Evolutionary conservation across 1,140 invertebrate genomes (phyloP), one percentile per base, ranked within the genome.

Genomic region (Matsumurasca onukii): DNA sequence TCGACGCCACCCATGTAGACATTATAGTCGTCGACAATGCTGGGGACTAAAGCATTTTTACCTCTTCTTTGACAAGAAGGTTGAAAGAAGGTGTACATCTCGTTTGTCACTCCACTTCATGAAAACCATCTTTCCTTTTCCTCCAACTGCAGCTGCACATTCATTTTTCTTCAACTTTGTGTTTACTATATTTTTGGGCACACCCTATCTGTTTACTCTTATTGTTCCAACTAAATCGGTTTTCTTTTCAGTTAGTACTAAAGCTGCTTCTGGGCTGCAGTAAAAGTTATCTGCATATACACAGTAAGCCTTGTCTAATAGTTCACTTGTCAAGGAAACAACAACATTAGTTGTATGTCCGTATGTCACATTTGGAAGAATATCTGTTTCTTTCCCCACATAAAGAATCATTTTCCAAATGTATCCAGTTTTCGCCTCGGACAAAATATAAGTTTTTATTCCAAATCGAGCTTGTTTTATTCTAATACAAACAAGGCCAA

Each of bases 271-370:
- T 25, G 57, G 57, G 20, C 57, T 61, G 22, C 57, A 61, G 22
- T 61, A 61, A 61, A 61, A 61, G 30, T 61, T 61, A 9, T 61
- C 27, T 24, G 57, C 57, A 61, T 61, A 61, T 12, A 61, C 22
- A 24, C 30, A 29, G 27, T 61, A 61, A 3, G 22, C 49, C 22
- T 52, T 52, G 20, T 52, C 49, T 3, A n/a, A n/a, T 24, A 52
- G 22, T 12, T 52, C 20, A n/a, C 22, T 24, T 22, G 22, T 52
- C 20, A 52, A 22, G 12, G 49, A n/a, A 5, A 52, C 3, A 13
- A 52, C 49, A 24, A 52, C 49, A 22, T 52, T 52, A 3, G 49
- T 52, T 15, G 49, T 22, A 24, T 52, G 49, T 5, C 49, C 49
- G 22, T 52, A 52, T 12, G 3, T n/a, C 22, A 5, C 22, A 20